phyloP scores from a whole-genome alignment of 2,113 vertebrate species.

The Antechinus stuartii region DNA sequence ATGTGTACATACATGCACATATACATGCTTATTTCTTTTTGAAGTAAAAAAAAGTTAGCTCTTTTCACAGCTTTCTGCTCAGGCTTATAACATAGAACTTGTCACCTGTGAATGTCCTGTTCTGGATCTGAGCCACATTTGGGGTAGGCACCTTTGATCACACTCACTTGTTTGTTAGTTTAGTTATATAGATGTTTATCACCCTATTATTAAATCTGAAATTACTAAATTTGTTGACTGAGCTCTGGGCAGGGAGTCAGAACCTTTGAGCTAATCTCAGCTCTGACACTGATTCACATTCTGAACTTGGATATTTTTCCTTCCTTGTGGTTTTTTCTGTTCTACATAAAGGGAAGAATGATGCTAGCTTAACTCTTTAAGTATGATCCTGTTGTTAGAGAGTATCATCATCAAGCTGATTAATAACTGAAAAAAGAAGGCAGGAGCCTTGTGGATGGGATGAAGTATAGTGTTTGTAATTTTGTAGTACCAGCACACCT shows the following conservation, averaged over 20 bases:
- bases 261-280: not conserved
- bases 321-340: not conserved
- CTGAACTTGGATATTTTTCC: not conserved
- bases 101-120: not conserved
- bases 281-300: not conserved
- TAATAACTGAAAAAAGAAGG: not conserved
- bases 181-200: not conserved
- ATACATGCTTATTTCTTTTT: not conserved
- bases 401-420: not conserved
- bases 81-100: not conserved
- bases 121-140: slow-evolving; percentile 20
- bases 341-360: not conserved
- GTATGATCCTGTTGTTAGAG: slow-evolving; percentile 41
- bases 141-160: not conserved
- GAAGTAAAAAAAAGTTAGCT: too few relatives aligned
- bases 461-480: slow-evolving; percentile 1
- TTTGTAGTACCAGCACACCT: not conserved
- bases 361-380: slow-evolving; percentile 14
- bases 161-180: not conserved
- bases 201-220: not conserved
- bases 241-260: not conserved
- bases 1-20: too few relatives aligned
- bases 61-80: not conserved
- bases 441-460: not conserved
- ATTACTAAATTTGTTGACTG: not conserved